phyloP scores from a whole-genome alignment of 1,140 invertebrate genomes.

The Telenomus remus region DNA sequence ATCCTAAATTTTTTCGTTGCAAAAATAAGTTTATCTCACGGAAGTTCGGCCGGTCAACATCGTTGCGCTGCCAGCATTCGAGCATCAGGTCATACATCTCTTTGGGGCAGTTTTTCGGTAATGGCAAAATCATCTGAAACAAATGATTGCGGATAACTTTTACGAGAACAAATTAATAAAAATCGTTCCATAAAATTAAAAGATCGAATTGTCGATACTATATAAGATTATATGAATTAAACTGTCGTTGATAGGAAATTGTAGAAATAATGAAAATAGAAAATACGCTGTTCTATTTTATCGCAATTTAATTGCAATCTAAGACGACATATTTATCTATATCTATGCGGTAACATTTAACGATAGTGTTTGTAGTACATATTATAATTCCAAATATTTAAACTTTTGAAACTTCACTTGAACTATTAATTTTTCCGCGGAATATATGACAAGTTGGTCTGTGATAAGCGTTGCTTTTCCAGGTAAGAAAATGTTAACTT shows the following conservation, averaged over 20 bases:
- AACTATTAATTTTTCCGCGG: slow-evolving; percentile 11
- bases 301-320: too few species aligned
- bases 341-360: too few species aligned
- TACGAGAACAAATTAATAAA: too few species aligned
- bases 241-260: too few species aligned
- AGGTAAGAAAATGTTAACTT: slow-evolving; percentile 13
- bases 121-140: slow-evolving; percentile 81
- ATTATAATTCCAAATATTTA: slow-evolving; percentile 4
- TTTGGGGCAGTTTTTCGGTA: slow-evolving; percentile 89
- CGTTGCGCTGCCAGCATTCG: slow-evolving; percentile 94
- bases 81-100: slow-evolving; percentile 95
- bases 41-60: slow-evolving; percentile 89
- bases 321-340: too few species aligned
- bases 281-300: too few species aligned
- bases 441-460: slow-evolving; percentile 16
- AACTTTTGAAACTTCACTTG: not conserved
- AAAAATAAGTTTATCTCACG: slow-evolving; percentile 93
- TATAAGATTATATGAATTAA: too few species aligned
- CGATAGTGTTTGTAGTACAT: too few species aligned
- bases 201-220: too few species aligned
- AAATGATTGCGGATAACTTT: not conserved
- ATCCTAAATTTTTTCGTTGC: slow-evolving; percentile 91
- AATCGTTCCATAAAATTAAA: too few species aligned
- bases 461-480: slow-evolving; percentile 2
- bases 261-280: too few species aligned